These are phyloP conservation scores for Oreochromis spilurus DNA, from an alignment of 2,113 vertebrate species.

Conservation along the genomic window DNA sequence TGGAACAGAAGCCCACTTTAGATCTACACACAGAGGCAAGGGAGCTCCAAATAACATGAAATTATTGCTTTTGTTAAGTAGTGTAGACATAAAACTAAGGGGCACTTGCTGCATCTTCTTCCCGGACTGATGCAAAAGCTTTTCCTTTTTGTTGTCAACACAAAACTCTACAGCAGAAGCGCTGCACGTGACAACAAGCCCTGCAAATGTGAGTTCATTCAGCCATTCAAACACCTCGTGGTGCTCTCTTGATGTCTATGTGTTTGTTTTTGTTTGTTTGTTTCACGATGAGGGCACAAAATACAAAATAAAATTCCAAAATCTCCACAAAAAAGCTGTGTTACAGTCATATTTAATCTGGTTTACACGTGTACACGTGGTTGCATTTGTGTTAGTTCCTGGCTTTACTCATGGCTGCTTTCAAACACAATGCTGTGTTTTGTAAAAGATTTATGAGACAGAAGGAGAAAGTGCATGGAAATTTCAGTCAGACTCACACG, in stretches of 20 bases:
- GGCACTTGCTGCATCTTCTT: neutral
- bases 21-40: neutral
- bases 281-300: neutral
- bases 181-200: neutral
- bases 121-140: neutral
- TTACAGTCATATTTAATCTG: neutral
- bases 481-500: neutral
- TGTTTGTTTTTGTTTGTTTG: neutral
- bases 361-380: neutral
- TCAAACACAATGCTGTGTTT: neutral
- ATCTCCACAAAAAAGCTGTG: neutral
- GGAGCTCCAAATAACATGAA: conserved; percentile 25
- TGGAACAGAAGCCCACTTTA: conserved; percentile 9
- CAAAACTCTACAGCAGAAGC: neutral
- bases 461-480: neutral
- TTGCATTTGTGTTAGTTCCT: neutral
- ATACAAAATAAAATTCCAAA: neutral
- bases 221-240: neutral
- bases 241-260: neutral
- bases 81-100: neutral
- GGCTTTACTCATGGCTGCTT: neutral
- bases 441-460: neutral
- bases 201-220: neutral
- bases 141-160: neutral
- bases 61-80: conserved; percentile 26